Evolutionary conservation across 1,140 invertebrate species (phyloP).

Genomic region (Mamestra configurata): DNA sequence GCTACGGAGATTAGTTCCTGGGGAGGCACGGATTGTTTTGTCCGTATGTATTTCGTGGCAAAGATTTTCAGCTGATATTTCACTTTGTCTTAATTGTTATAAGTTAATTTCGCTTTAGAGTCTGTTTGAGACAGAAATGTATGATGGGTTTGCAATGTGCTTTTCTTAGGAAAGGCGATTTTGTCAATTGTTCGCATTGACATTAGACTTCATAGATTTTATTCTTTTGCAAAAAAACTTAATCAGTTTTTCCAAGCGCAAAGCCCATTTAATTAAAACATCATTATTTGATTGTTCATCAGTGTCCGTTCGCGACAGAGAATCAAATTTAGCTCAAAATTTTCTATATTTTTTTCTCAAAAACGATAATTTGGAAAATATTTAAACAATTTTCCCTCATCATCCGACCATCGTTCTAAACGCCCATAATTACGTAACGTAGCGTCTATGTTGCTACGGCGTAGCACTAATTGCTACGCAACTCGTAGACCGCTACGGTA

Average conservation of each 20-base stretch:
- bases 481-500: conserved; percentile 75
- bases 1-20: conserved; percentile 64
- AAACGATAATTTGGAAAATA: neutral
- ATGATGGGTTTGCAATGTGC: neutral
- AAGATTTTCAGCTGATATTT: conserved; percentile 35
- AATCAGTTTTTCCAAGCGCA: too few species aligned
- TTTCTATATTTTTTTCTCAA: neutral
- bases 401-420: conserved; percentile 57
- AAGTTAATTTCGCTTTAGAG: neutral
- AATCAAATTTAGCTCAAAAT: too few species aligned
- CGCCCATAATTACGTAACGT: conserved; percentile 78
- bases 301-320: too few species aligned
- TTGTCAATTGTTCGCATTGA: too few species aligned
- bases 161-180: neutral
- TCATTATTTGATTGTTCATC: too few species aligned
- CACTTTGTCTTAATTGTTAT: conserved; percentile 32
- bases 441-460: conserved; percentile 67
- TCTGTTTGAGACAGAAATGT: neutral
- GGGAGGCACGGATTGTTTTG: conserved; percentile 49
- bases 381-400: conserved; percentile 28
- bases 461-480: conserved; percentile 86
- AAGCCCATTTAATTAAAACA: too few species aligned
- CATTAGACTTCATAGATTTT: too few species aligned
- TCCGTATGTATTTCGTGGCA: conserved; percentile 29
- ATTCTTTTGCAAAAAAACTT: too few species aligned